A percentile compares a stretch with the other conserved stretches of the same genome.
Evolutionary conservation across 2,113 vertebrate genomes (phyloP).

Genomic region (Pipa parva): DNA sequence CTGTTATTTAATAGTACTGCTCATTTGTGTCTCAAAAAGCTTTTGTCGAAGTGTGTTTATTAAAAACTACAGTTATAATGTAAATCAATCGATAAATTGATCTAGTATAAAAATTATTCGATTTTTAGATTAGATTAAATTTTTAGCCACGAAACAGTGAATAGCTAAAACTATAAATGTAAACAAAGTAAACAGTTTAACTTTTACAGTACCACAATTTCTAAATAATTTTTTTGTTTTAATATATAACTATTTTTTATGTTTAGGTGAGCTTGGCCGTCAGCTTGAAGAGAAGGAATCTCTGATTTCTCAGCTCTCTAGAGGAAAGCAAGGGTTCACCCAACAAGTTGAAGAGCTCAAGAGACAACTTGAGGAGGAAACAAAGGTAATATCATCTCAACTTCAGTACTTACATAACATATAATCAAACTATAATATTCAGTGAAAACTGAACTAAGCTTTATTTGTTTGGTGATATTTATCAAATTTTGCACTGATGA

Average conservation of each 20-base stretch:
- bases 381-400: conserved; percentile 60
- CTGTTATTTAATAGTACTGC: too few species aligned
- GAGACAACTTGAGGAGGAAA: conserved; percentile 75
- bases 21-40: too few species aligned
- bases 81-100: too few species aligned
- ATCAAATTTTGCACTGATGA: too few species aligned
- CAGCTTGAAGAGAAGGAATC: conserved; percentile 76
- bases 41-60: too few species aligned
- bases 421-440: too few species aligned
- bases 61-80: too few species aligned
- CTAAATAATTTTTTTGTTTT: not conserved
- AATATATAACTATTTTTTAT: not conserved
- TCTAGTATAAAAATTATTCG: not conserved
- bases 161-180: too few species aligned
- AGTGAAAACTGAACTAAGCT: too few species aligned
- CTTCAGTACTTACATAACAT: too few species aligned
- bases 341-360: conserved; percentile 78
- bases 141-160: too few species aligned
- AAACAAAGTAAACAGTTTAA: not conserved
- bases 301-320: conserved; percentile 71
- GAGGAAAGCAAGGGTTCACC: conserved; percentile 70
- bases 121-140: not conserved
- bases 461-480: too few species aligned
- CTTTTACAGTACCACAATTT: not conserved
- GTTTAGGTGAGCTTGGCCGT: conserved; percentile 68